phyloP scores from a whole-genome alignment of 2,797 vertebrate species.

The Adelosebastes latens region DNA sequence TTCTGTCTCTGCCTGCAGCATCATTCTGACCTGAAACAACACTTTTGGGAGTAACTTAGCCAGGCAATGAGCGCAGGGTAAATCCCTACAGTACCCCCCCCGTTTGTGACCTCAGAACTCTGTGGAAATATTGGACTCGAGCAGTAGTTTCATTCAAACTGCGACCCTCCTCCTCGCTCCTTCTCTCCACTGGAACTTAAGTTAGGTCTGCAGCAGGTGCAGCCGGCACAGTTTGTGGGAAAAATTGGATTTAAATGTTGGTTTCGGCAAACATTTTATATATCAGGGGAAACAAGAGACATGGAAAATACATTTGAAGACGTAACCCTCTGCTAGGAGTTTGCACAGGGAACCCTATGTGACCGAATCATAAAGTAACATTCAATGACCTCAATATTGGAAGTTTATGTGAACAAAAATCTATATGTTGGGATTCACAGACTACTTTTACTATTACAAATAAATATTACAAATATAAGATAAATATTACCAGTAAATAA shows the following conservation, averaged over 20 bases:
- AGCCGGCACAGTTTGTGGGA: constrained; percentile 1
- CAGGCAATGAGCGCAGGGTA: constrained; percentile 15
- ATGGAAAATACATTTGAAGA: constrained; percentile 15
- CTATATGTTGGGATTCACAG: background rate
- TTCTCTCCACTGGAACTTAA: constrained; percentile 6
- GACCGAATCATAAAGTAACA: background rate
- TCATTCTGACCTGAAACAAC: constrained; percentile 29
- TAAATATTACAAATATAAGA: background rate
- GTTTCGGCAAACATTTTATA: constrained; percentile 24
- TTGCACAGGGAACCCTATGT: background rate
- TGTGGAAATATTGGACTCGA: too few species aligned
- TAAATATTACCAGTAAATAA: background rate
- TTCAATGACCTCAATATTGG: background rate
- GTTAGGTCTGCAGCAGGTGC: constrained; percentile 13
- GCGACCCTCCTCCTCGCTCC: background rate
- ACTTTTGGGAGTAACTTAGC: constrained; percentile 15
- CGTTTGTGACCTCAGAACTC: constrained; percentile 42
- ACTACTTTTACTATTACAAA: background rate
- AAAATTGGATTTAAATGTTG: constrained; percentile 13
- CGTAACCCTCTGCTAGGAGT: background rate
- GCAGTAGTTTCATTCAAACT: background rate
- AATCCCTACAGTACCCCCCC: constrained; percentile 9
- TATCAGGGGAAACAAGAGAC: constrained; percentile 5
- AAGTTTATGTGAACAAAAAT: background rate
- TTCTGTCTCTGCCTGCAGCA: constrained; percentile 39